Evolutionary conservation across 1,140 invertebrate species (phyloP).

Genomic region (Radopholus similis): DNA sequence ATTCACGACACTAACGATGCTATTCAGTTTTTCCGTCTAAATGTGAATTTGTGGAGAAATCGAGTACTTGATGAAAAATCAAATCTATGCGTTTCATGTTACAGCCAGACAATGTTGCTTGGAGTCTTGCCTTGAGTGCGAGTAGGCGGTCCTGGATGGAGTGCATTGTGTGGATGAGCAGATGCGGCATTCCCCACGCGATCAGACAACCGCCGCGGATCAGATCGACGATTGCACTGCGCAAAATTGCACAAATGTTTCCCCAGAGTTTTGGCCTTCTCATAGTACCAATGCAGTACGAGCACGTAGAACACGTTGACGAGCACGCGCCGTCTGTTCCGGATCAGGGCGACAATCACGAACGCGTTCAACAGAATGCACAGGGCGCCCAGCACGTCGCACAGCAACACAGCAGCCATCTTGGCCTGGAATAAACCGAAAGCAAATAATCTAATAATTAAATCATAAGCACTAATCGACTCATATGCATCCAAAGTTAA

Average conservation of each 20-base stretch:
- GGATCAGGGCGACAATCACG: conserved; percentile 46
- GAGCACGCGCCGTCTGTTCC: conserved; percentile 50
- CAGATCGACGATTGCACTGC: conserved; percentile 56
- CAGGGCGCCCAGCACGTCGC: conserved; percentile 48
- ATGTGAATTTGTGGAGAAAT: not conserved
- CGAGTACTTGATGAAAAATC: too few species aligned
- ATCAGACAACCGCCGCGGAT: conserved; percentile 54
- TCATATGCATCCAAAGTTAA: too few species aligned
- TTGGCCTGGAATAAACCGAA: conserved; percentile 18
- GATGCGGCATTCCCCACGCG: conserved; percentile 49
- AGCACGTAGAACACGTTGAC: conserved; percentile 59
- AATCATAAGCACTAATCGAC: too few species aligned
- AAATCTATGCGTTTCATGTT: too few species aligned
- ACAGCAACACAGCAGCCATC: conserved; percentile 39
- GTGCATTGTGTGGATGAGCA: conserved; percentile 38
- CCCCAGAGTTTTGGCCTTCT: too few species aligned
- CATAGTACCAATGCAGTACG: conserved; percentile 56
- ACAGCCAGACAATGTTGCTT: too few species aligned
- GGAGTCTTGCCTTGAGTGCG: conserved; percentile 43
- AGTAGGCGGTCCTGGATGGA: conserved; percentile 44
- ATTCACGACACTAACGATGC: not conserved
- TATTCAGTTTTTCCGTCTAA: not conserved
- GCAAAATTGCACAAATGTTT: too few species aligned
- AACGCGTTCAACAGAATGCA: conserved; percentile 52
- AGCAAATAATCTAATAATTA: not conserved